Evolutionary conservation across 2,797 vertebrate genomes (phyloP).

Genomic region (Okamejei kenojei): DNA sequence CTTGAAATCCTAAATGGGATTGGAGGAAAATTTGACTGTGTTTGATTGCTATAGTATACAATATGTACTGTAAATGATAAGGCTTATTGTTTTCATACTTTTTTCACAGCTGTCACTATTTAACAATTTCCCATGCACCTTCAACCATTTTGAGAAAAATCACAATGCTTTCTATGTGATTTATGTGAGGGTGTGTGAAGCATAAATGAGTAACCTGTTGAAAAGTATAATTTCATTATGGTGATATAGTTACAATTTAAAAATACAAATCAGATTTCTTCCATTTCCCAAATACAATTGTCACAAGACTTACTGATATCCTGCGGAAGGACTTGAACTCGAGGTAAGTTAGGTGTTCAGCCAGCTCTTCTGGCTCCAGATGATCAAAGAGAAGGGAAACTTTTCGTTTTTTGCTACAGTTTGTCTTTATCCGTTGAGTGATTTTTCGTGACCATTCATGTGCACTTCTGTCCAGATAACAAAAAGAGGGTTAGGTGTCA

Average conservation of each 20-base stretch:
- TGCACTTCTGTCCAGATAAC: slow-evolving; percentile 61
- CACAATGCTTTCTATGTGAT: background rate
- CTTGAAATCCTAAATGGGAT: background rate
- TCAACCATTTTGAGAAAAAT: background rate
- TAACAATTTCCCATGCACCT: background rate
- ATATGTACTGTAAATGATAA: background rate
- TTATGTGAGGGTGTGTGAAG: background rate
- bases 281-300: no score
- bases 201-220: background rate
- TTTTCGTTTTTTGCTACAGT: slow-evolving; percentile 86
- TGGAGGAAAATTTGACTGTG: no score
- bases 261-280: background rate
- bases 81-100: background rate
- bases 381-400: slow-evolving; percentile 89
- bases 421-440: slow-evolving; percentile 84
- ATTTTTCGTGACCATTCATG: slow-evolving; percentile 92
- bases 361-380: slow-evolving; percentile 81
- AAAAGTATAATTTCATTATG: background rate
- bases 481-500: background rate
- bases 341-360: slow-evolving; percentile 83
- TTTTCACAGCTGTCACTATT: background rate
- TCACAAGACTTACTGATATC: slow-evolving; percentile 71
- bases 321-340: slow-evolving; percentile 91
- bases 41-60: background rate
- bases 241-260: background rate